Evolutionary conservation across 1,140 invertebrate genomes (phyloP).

Genomic region (Diabrotica virgifera): DNA sequence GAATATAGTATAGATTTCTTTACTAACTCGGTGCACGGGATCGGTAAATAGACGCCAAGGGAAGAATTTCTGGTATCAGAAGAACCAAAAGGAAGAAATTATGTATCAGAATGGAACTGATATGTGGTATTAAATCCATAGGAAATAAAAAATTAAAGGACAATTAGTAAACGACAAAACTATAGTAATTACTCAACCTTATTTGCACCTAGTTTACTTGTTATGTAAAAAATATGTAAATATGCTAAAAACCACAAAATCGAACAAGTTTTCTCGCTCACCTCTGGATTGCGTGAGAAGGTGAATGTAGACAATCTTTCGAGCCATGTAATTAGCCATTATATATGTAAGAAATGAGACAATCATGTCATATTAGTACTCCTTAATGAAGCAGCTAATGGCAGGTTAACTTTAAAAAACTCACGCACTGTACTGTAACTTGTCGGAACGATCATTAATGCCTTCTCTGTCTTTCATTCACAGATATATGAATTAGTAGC

Average conservation of each 20-base stretch:
- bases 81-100: too few species aligned
- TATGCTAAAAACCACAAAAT: conserved; percentile 13
- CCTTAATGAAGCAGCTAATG: conserved; percentile 42
- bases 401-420: conserved; percentile 23
- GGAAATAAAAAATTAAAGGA: too few species aligned
- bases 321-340: conserved; percentile 37
- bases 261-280: conserved; percentile 4
- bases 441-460: conserved; percentile 34
- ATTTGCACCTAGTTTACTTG: neutral
- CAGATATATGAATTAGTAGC: neutral
- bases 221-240: neutral
- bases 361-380: conserved; percentile 42
- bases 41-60: too few species aligned
- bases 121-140: too few species aligned
- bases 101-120: too few species aligned
- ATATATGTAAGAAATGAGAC: conserved; percentile 37
- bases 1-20: too few species aligned
- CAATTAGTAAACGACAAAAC: too few species aligned
- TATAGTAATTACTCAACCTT: too few species aligned
- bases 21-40: too few species aligned
- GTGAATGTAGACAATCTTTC: conserved; percentile 39
- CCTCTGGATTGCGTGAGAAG: conserved; percentile 33
- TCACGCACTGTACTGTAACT: conserved; percentile 33
- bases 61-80: too few species aligned
- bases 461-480: conserved; percentile 5